Conservation (phyloP, 2,888 invertebrate genomes). For the Pachymerium ferrugineum region DNA sequence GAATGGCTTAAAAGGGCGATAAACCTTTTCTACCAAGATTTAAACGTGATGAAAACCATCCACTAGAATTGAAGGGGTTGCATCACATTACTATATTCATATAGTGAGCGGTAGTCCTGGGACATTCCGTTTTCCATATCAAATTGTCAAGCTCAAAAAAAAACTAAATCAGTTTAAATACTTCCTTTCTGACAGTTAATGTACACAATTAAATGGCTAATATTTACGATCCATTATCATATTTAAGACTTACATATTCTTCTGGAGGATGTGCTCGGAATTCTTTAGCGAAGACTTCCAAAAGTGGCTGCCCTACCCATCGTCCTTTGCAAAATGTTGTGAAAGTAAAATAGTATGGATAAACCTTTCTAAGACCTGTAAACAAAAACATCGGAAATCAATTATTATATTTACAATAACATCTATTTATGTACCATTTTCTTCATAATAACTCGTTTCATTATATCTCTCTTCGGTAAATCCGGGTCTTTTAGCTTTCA, state of each 20-base stretch:
- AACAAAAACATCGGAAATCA: slow-evolving; percentile 26
- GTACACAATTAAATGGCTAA: too few relatives aligned
- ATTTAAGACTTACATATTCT: slow-evolving; percentile 60
- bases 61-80: too few relatives aligned
- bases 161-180: too few relatives aligned
- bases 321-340: slow-evolving; percentile 93
- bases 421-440: slow-evolving; percentile 70
- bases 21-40: too few relatives aligned
- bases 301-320: slow-evolving; percentile 89
- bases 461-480: slow-evolving; percentile 88
- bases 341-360: slow-evolving; percentile 95
- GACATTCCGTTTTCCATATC: too few relatives aligned
- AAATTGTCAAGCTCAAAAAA: too few relatives aligned
- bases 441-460: slow-evolving; percentile 90
- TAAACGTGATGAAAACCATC: too few relatives aligned
- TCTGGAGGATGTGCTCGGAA: slow-evolving; percentile 91
- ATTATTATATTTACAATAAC: background rate
- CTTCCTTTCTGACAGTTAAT: too few relatives aligned
- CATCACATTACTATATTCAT: too few relatives aligned
- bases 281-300: slow-evolving; percentile 87
- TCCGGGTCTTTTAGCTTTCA: slow-evolving; percentile 82
- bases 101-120: too few relatives aligned
- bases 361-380: slow-evolving; percentile 87
- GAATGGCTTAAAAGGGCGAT: too few relatives aligned
- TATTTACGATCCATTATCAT: too few relatives aligned